phyloP scores from a whole-genome alignment of 2,113 vertebrate species.

The Lates calcarifer region DNA sequence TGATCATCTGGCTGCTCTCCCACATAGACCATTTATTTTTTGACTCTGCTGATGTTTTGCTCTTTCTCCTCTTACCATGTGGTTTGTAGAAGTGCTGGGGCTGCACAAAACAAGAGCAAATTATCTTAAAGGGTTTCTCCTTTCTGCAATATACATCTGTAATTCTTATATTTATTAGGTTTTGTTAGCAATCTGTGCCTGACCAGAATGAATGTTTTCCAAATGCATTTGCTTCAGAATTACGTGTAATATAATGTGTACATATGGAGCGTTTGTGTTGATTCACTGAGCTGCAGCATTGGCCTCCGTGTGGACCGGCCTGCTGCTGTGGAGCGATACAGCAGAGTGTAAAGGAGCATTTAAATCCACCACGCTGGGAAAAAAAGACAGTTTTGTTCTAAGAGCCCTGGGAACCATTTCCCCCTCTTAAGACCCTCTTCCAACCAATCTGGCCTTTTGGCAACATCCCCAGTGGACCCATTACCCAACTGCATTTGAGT shows the following conservation, averaged over 20 bases:
- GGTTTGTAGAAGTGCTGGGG: background rate
- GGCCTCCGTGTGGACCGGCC: conserved; percentile 45
- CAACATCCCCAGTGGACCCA: conserved; percentile 57
- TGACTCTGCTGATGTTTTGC: conserved; percentile 7
- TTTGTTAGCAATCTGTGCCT: background rate
- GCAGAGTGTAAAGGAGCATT: conserved; percentile 41
- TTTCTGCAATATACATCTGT: background rate
- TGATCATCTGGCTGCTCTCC: conserved; percentile 24
- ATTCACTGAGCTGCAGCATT: background rate
- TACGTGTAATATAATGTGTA: background rate
- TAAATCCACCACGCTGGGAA: conserved; percentile 61
- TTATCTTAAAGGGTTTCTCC: background rate
- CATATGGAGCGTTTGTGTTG: conserved; percentile 8
- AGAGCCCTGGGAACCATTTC: conserved; percentile 76
- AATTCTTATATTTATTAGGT: background rate
- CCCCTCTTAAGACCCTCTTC: conserved; percentile 54
- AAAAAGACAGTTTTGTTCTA: conserved; percentile 69
- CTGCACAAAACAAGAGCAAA: conserved; percentile 23
- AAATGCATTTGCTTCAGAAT: background rate
- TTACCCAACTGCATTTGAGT: conserved; percentile 47
- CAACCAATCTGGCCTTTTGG: conserved; percentile 75
- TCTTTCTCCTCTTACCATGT: background rate
- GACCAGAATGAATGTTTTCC: background rate
- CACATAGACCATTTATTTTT: conserved; percentile 21
- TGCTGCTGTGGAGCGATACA: conserved; percentile 15